Base-by-base conservation (phyloP, 2,888 invertebrate genomes). In the Melitaea athalia region DNA sequence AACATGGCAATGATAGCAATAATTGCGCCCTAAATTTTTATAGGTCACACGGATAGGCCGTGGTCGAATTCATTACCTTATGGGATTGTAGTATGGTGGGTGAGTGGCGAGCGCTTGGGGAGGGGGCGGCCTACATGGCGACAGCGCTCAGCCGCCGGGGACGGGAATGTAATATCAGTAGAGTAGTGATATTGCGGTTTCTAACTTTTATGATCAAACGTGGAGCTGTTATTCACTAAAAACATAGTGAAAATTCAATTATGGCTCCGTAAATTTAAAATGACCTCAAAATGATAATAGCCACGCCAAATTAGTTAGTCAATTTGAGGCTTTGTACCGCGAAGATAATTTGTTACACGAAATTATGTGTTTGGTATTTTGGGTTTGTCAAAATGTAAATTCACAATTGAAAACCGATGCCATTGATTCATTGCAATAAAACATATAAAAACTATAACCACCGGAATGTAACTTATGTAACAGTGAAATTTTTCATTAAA, bases 161-260 rank as follows among this genome's bases (percentile, higher is more conserved):
- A 82, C 80, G 82, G 84, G 87, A 88, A 86, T 88, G 88, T 89
- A 90, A 89, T 91, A 89, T 88, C 87, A 86, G 85, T 82, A 82
- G 86, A 87, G 86, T 87, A 85, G 88, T 87, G 87, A 88, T 89
- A 89, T 90, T 89, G 89, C 88, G 88, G 88, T 85, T 86, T 86
- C 88, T 84, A 86, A 86, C 83, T 83, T 84, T 83, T 81, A 83
- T 83, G 83, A 79, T 81, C 79, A 74, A 78, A 79, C 79, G 78
- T 82, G 75, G 80, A 83, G 80, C 81, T 79, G 82, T 77, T 77
- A 74, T 78, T 78, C 77, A 77, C 75, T 74, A 76, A 74, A 76
- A 75, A 75, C 65, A 74, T 77, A 76, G 74, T 81, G 74, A 77
- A 79, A 73, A 75, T 72, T 70, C 70, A 72, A 72, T 72, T 70